A percentile compares a stretch with the other conserved stretches of the same genome.
phyloP scores from a whole-genome alignment of 1,140 invertebrate species.

The Calliphora vicina region DNA sequence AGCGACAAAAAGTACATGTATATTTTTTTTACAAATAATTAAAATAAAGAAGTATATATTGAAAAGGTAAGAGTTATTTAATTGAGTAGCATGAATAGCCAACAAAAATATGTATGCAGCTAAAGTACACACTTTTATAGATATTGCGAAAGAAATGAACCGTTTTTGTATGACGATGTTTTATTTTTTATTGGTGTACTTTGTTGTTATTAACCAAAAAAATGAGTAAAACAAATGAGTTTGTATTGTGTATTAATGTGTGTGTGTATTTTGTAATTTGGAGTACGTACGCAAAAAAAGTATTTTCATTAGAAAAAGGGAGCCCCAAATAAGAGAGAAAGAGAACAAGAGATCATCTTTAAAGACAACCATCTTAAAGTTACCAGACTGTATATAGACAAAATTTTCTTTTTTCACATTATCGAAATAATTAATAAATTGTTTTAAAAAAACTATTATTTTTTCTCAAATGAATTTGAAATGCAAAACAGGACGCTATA shows the following conservation, averaged over 20 bases:
- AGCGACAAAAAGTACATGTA: neutral
- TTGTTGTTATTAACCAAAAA: neutral
- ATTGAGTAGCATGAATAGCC: neutral
- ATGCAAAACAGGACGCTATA: no score
- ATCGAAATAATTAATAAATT: no score
- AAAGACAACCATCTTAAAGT: neutral
- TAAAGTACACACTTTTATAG: neutral
- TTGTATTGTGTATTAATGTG: neutral
- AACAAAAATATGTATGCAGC: neutral
- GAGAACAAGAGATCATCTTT: slow-evolving; percentile 24
- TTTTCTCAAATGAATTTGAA: no score
- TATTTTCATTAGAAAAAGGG: slow-evolving; percentile 20
- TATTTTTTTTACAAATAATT: neutral
- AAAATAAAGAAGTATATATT: neutral
- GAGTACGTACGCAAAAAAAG: slow-evolving; percentile 25
- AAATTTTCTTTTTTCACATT: no score
- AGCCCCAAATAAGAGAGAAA: slow-evolving; percentile 5
- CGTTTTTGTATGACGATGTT: neutral
- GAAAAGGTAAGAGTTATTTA: neutral
- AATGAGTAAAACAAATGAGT: neutral
- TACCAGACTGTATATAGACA: neutral
- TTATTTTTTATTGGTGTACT: neutral
- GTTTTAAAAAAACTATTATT: no score
- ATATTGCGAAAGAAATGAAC: slow-evolving; percentile 7
- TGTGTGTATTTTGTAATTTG: slow-evolving; percentile 29